These are phyloP conservation scores for Asteroscopus sphinx DNA, from an alignment of 2,888 invertebrate species.

Conservation along the genomic window DNA sequence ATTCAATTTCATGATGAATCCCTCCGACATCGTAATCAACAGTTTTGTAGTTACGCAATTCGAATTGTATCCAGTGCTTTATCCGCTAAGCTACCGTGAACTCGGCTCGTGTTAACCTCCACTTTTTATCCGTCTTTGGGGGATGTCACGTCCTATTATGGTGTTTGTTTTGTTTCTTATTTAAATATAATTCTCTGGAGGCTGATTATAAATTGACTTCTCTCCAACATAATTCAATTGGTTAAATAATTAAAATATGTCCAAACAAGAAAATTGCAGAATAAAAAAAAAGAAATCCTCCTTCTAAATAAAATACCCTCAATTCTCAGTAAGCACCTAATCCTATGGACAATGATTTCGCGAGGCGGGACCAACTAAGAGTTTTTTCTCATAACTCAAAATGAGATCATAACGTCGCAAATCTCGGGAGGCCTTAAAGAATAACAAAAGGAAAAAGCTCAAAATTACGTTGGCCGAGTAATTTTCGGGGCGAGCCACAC, in stretches of 20 bases:
- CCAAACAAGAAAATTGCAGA: conserved; percentile 60
- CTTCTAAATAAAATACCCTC: conserved; percentile 61
- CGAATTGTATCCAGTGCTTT: no score
- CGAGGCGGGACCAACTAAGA: conserved; percentile 82
- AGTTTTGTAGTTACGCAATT: no score
- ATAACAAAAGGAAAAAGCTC: conserved; percentile 87
- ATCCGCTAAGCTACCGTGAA: no score
- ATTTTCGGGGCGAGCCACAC: conserved; percentile 85
- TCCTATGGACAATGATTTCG: conserved; percentile 84
- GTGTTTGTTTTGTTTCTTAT: neutral
- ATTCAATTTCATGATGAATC: no score
- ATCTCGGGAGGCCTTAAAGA: conserved; percentile 85
- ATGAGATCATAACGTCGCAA: conserved; percentile 88
- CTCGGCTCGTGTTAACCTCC: no score
- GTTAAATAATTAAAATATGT: conserved; percentile 52
- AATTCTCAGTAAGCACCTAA: conserved; percentile 79
- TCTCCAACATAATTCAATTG: conserved; percentile 32
- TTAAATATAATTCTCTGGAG: neutral
- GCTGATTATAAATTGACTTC: conserved; percentile 18
- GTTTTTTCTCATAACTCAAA: conserved; percentile 88
- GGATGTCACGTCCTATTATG: no score
- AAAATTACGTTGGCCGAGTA: conserved; percentile 87
- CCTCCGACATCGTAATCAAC: no score
- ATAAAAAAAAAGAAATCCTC: conserved; percentile 56
- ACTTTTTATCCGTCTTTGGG: no score